Base-by-base conservation (phyloP, 1,140 invertebrate genomes). In the Lineus longissimus region DNA sequence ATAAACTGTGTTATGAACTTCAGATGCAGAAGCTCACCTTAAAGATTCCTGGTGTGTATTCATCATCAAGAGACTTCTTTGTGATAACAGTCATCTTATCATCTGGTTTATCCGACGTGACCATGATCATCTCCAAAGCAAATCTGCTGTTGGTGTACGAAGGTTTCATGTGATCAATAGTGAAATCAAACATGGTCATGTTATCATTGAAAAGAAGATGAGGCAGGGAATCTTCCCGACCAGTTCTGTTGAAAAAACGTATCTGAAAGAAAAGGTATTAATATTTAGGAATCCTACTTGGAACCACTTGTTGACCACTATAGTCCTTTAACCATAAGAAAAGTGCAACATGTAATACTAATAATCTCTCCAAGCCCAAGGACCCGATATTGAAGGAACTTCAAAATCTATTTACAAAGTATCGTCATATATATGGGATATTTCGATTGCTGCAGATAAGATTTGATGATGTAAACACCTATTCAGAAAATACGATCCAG, bases 21-120 rank as follows among this genome's bases (percentile, higher is more conserved):
- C n/a, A n/a, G n/a, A n/a, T n/a, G n/a, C n/a, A 15, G 15, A 4
- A 36, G 15, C 33, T 36, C 15, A 36, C 33, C 15, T 86, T 85
- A 74, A 90, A 90, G 36, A 89, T 85, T 19, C 88, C 89, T 17
- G 89, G 88, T 13, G 88, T 86, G 66, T 89, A 87, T 70, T 90
- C 88, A 73, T 90, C 89, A 73, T 90, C 88, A 30, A 90, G 70
- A 61, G 85, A 87, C 33, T 36, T 36, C 33, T 36, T 36, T 59
- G 79, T 73, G n/a, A 83, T 75, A 17, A 86, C 70, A 13, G 72
- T 61, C 36, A 80, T 79, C 0, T 40, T 2, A 61, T 61, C 45
- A 19, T 41, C 62, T 1, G 60, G 47, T 70, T 61, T 43, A 27
- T 66, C 56, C 81, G 84, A 27, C 84, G 80, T 25, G 0, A 87